A percentile compares a stretch with the other conserved stretches of the same genome.
Evolutionary conservation across 2,797 vertebrate species (phyloP).

Genomic region (Pseudochirops cupreus): DNA sequence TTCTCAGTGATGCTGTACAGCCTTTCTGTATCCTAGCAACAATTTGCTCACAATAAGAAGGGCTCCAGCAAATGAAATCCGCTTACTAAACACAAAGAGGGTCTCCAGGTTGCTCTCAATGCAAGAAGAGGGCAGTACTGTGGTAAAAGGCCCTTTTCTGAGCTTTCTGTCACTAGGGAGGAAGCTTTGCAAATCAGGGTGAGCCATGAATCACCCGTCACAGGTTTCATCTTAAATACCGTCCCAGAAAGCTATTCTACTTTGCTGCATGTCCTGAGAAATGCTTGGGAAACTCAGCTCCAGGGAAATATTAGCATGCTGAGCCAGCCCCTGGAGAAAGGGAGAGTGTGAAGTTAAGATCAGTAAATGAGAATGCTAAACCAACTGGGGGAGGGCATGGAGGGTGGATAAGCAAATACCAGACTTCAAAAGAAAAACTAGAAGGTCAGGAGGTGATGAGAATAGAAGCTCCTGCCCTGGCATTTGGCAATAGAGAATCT

Average conservation of each 20-base stretch:
- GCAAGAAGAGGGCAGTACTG: slow-evolving; percentile 76
- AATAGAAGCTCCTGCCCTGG: neutral
- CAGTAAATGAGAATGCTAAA: slow-evolving; percentile 22
- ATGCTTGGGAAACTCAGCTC: slow-evolving; percentile 71
- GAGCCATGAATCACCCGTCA: slow-evolving; percentile 81
- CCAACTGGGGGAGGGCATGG: slow-evolving; percentile 13
- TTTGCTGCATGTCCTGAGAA: slow-evolving; percentile 79
- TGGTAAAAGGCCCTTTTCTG: slow-evolving; percentile 82
- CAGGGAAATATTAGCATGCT: slow-evolving; percentile 79
- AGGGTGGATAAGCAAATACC: neutral
- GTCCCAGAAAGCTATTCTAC: slow-evolving; percentile 79
- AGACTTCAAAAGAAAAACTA: slow-evolving; percentile 9
- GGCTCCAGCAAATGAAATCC: slow-evolving; percentile 78
- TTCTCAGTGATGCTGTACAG: slow-evolving; percentile 65
- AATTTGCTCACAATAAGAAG: slow-evolving; percentile 73
- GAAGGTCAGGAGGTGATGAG: slow-evolving; percentile 13
- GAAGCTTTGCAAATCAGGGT: slow-evolving; percentile 80
- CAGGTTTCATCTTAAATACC: slow-evolving; percentile 76
- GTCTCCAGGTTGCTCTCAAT: slow-evolving; percentile 77
- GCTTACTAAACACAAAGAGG: slow-evolving; percentile 81
- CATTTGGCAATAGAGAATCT: neutral
- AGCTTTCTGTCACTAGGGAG: slow-evolving; percentile 60
- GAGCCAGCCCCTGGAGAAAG: slow-evolving; percentile 74
- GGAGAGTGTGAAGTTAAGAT: slow-evolving; percentile 35
- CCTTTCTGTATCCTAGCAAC: slow-evolving; percentile 86